These are phyloP conservation scores for Plagiodera versicolora DNA, from an alignment of 2,888 invertebrate genomes.

Conservation along the genomic window DNA sequence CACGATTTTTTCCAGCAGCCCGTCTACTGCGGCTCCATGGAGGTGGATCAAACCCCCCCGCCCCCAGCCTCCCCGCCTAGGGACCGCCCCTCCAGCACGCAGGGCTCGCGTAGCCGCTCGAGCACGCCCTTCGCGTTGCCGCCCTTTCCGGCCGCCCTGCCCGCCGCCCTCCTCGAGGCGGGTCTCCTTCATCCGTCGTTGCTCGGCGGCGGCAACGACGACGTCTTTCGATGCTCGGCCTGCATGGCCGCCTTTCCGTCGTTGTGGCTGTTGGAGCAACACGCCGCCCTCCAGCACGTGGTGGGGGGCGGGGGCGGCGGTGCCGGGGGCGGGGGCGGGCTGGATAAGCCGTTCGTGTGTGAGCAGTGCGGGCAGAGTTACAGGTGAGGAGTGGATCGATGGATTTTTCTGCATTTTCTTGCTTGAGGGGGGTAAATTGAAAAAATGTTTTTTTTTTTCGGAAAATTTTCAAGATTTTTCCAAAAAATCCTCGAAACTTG, in stretches of 20 bases:
- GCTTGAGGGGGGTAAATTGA: too few species aligned
- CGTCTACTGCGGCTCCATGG: conserved; percentile 16
- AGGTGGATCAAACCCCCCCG: conserved; percentile 28
- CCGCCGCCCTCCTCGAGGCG: conserved; percentile 60
- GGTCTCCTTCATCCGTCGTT: conserved; percentile 58
- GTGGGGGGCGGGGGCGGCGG: conserved; percentile 27
- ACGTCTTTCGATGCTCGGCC: conserved; percentile 66
- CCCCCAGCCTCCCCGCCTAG: conserved; percentile 45
- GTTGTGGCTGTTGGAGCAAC: conserved; percentile 84
- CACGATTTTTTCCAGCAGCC: too few species aligned
- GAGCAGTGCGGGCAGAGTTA: conserved; percentile 91
- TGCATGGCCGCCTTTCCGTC: conserved; percentile 87
- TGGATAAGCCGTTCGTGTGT: conserved; percentile 89
- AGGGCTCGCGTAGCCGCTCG: conserved; percentile 56
- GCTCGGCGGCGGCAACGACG: conserved; percentile 46
- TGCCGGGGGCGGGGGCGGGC: conserved; percentile 39
- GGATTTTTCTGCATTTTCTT: too few species aligned
- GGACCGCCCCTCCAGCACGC: conserved; percentile 53
- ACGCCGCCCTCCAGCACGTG: conserved; percentile 82
- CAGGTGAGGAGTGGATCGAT: too few species aligned
- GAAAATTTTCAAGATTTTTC: too few species aligned
- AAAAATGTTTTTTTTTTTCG: too few species aligned
- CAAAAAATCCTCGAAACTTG: too few species aligned
- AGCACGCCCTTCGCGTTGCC: conserved; percentile 62
- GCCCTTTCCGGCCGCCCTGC: conserved; percentile 57